Evolutionary conservation across 2,888 invertebrate genomes (phyloP), one percentile per base, ranked within the genome.

Genomic region (Rhagophthalmus giganteus): DNA sequence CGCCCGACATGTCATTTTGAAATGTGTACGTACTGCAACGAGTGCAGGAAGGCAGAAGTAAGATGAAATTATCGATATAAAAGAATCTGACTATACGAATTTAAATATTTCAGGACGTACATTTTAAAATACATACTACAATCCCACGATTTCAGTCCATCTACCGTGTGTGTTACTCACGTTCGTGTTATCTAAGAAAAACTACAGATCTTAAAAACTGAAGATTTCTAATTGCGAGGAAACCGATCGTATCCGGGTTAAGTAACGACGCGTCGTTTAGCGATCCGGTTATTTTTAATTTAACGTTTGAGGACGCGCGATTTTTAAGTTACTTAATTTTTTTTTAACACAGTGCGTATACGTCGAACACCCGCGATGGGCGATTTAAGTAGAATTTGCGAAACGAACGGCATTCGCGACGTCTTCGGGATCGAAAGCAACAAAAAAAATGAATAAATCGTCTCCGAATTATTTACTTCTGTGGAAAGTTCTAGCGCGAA

Each of bases 11-110:
- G n/a, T n/a, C n/a, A n/a, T n/a, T n/a, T n/a, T n/a, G n/a, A n/a
- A n/a, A n/a, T n/a, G n/a, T n/a, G n/a, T n/a, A n/a, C n/a, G n/a
- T n/a, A n/a, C n/a, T n/a, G n/a, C n/a, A n/a, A n/a, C 8, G 12
- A 27, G 26, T 27, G 38, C 24, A 38, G 27, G 27, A 11, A 38
- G 38, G 26, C n/a, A n/a, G n/a, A 39, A 30, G 20, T 28, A 28
- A 39, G 39, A 39, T 39, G 39, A 39, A 39, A 39, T 28, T 39
- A 30, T 30, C 11, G 38, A 38, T 39, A 30, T 30, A 30, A 30
- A 39, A 39, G 28, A 16, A 28, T 8, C 28, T 16, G 39, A 27
- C 27, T 30, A 16, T 26, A 20, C 20, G 34, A 24, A 37, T 37
- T 37, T 37, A 37, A 37, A 37, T 30, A 39, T 28, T 30, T 10